A percentile compares a stretch with the other conserved stretches of the same genome.
Evolutionary conservation across 2,888 invertebrate genomes (phyloP).

Genomic region (Drosophila ustulata): DNA sequence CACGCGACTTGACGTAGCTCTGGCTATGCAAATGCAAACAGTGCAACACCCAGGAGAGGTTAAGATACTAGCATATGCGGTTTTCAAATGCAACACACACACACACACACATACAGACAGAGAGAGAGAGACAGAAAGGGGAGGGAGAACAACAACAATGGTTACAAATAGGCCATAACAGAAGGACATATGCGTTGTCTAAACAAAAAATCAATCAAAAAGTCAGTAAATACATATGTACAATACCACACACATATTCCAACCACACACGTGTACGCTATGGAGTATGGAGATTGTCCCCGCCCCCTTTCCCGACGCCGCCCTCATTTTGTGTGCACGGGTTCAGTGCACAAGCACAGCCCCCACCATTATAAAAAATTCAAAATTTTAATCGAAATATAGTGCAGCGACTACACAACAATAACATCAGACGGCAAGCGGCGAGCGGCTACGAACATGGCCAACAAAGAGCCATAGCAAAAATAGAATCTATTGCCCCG

Average conservation of each 20-base stretch:
- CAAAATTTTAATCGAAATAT: constrained; percentile 77
- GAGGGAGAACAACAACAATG: constrained; percentile 13
- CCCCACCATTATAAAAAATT: constrained; percentile 71
- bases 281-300: constrained; percentile 2
- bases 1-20: constrained; percentile 52
- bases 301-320: neutral
- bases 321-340: neutral
- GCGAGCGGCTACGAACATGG: constrained; percentile 6
- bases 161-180: constrained; percentile 47
- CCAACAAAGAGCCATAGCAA: constrained; percentile 23
- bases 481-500: constrained; percentile 61
- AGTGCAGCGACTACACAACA: constrained; percentile 52
- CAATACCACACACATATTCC: neutral
- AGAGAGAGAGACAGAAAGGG: neutral
- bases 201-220: constrained; percentile 77
- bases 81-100: constrained; percentile 33
- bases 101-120: neutral
- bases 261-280: neutral
- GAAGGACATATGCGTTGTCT: constrained; percentile 68
- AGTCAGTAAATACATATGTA: constrained; percentile 27
- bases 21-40: constrained; percentile 70
- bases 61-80: constrained; percentile 63
- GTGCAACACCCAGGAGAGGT: constrained; percentile 64
- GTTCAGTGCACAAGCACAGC: constrained; percentile 45
- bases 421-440: constrained; percentile 23